Conservation (phyloP, 2,888 invertebrate genomes). For the Pandemis cinnamomeana region DNA sequence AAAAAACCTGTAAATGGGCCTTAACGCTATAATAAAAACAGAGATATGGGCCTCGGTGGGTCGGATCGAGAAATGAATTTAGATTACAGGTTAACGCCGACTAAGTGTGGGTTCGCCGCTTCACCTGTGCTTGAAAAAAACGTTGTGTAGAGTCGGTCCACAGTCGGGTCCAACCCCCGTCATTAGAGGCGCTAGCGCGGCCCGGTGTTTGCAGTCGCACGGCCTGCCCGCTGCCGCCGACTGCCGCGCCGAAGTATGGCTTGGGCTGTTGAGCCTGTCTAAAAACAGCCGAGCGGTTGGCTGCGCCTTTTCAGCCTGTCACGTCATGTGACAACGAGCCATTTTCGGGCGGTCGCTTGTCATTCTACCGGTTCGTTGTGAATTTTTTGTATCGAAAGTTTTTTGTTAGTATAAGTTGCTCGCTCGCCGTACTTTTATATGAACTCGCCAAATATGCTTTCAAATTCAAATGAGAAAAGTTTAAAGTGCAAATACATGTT, state of each 20-base stretch:
- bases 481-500: conserved; percentile 45
- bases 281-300: conserved; percentile 36
- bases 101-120: conserved; percentile 80
- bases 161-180: conserved; percentile 29
- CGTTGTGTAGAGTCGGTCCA: conserved; percentile 34
- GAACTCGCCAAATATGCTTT: conserved; percentile 32
- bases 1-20: conserved; percentile 81
- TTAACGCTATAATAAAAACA: conserved; percentile 82
- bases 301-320: conserved; percentile 57
- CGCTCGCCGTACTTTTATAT: conserved; percentile 55
- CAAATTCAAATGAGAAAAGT: conserved; percentile 58
- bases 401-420: conserved; percentile 49
- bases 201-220: conserved; percentile 10
- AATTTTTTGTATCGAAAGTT: conserved; percentile 59
- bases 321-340: conserved; percentile 56
- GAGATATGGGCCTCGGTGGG: conserved; percentile 79
- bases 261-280: conserved; percentile 8
- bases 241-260: not conserved
- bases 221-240: not conserved
- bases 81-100: conserved; percentile 84
- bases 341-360: conserved; percentile 62
- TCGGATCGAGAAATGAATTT: conserved; percentile 84
- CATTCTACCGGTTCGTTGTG: conserved; percentile 64
- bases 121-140: conserved; percentile 81
- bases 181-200: conserved; percentile 38